These are phyloP conservation scores for Chlorocebus sabaeus DNA, from an alignment of 2,113 vertebrate genomes.

Conservation along the genomic window DNA sequence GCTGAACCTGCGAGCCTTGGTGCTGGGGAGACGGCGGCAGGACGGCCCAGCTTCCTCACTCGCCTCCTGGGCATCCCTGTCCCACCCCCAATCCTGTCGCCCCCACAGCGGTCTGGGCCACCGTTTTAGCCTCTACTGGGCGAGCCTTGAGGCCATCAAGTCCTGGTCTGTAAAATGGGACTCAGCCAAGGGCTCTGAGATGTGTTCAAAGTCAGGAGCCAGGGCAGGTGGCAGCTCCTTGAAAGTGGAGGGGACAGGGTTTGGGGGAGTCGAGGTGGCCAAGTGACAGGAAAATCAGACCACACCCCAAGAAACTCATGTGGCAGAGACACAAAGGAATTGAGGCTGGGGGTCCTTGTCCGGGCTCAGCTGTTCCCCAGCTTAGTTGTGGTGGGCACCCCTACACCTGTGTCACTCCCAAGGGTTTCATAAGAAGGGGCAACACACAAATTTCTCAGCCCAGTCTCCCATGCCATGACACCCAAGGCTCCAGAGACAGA, in stretches of 20 bases:
- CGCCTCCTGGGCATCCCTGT: fast-evolving
- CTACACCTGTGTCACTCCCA: neutral
- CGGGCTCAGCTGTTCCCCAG: neutral
- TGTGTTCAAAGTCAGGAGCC: neutral
- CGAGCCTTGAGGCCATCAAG: neutral
- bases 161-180: fast-evolving
- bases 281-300: neutral
- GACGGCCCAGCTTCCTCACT: neutral
- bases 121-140: neutral
- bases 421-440: neutral
- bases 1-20: constrained; percentile 79
- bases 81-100: neutral
- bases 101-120: neutral
- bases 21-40: constrained; percentile 24
- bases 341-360: neutral
- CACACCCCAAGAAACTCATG: neutral
- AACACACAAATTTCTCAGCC: neutral
- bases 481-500: neutral
- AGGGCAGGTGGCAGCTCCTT: neutral
- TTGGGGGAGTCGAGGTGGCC: neutral
- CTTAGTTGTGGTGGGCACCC: neutral
- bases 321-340: neutral
- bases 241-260: neutral
- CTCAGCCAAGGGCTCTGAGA: too few relatives aligned
- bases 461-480: neutral